A percentile compares a stretch with the other conserved stretches of the same genome.
These are phyloP conservation scores for Anas bernieri DNA, from an alignment of 2,797 vertebrate genomes.

Conservation along the genomic window DNA sequence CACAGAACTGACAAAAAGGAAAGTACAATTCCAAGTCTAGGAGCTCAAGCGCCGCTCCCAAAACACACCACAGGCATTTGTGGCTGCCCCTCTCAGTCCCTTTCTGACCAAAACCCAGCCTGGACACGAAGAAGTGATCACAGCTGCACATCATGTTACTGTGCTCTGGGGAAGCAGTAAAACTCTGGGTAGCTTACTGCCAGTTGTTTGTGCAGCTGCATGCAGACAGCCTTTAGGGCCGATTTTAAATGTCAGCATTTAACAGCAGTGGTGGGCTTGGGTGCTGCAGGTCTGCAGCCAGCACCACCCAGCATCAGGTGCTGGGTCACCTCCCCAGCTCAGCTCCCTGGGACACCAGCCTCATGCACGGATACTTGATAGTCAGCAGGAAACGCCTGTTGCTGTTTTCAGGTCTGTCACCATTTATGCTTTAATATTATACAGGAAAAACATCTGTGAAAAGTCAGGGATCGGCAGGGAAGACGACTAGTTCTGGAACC, in stretches of 20 bases:
- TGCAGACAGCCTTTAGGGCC: neutral
- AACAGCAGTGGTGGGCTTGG: neutral
- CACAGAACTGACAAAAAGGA: neutral
- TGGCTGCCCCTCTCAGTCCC: no score
- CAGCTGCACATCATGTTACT: accelerated
- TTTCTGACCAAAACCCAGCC: neutral
- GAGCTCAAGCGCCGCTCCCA: neutral
- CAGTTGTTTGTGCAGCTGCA: neutral
- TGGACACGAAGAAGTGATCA: accelerated
- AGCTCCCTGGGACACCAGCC: neutral
- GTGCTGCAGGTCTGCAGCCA: neutral
- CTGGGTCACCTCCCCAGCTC: neutral
- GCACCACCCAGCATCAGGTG: accelerated
- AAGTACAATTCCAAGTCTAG: neutral
- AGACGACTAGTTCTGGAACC: accelerated
- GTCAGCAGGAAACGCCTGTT: neutral
- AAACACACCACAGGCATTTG: accelerated
- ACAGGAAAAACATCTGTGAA: neutral
- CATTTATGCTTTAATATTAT: accelerated
- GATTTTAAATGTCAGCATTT: neutral
- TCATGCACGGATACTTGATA: accelerated
- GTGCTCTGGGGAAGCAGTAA: neutral
- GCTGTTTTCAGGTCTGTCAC: neutral
- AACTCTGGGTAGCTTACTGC: neutral
- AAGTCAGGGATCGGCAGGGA: neutral